Evolutionary conservation across 2,113 vertebrate species (phyloP).

Genomic region (Oreochromis niloticus): DNA sequence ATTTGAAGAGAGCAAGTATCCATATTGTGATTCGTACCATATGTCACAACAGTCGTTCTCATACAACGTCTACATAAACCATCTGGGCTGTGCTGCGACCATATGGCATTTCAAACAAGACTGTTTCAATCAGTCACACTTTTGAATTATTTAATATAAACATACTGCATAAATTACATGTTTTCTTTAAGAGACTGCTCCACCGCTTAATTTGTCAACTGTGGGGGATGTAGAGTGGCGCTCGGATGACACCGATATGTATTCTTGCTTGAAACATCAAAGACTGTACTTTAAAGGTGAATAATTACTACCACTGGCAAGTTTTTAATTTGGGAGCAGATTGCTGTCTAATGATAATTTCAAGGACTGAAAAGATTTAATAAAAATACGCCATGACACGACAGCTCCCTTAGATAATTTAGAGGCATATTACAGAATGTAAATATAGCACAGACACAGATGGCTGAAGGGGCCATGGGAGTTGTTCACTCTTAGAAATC

Average conservation of each 20-base stretch:
- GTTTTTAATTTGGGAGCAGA: not conserved
- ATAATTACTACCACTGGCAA: not conserved
- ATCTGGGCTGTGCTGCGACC: constrained; percentile 46
- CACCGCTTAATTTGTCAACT: constrained; percentile 10
- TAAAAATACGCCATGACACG: not conserved
- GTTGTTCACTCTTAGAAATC: not conserved
- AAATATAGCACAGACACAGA: constrained; percentile 1
- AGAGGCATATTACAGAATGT: not conserved
- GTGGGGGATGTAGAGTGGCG: not conserved
- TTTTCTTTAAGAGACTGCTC: constrained; percentile 7
- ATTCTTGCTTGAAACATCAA: not conserved
- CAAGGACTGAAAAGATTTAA: not conserved
- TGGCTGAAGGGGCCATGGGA: not conserved
- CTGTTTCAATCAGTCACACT: constrained; percentile 38
- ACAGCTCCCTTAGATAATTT: not conserved
- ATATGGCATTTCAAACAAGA: constrained; percentile 64
- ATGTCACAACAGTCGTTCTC: constrained; percentile 44
- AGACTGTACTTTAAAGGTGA: not conserved
- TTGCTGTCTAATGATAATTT: not conserved
- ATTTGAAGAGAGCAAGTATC: constrained; percentile 7
- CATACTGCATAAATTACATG: constrained; percentile 41
- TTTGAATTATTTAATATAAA: constrained; percentile 53
- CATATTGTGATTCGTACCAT: constrained; percentile 48
- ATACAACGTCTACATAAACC: constrained; percentile 40
- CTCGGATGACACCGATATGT: not conserved